Conservation (phyloP, 2,888 invertebrate species). For the Drosophila bunnanda region DNA sequence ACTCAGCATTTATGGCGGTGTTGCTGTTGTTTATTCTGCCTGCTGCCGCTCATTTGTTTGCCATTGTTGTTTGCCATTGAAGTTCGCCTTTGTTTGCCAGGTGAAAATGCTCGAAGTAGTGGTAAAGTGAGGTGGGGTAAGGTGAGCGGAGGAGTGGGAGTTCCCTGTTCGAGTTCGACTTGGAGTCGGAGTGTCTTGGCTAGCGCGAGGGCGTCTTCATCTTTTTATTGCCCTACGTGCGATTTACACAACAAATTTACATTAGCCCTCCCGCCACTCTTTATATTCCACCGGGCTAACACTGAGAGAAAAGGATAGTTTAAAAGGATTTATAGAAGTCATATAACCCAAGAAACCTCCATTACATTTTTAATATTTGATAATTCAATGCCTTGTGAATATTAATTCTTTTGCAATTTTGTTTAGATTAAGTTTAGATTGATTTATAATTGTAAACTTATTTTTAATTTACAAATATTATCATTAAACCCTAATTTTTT, state of each 20-base stretch:
- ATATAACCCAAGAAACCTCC: neutral
- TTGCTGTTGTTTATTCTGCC: slow-evolving; percentile 49
- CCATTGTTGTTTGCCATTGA: slow-evolving; percentile 79
- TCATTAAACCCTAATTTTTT: neutral
- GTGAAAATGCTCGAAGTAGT: slow-evolving; percentile 65
- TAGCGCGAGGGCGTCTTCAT: slow-evolving; percentile 45
- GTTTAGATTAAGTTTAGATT: neutral
- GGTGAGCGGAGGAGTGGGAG: slow-evolving; percentile 22
- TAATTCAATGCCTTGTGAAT: neutral
- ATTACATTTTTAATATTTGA: neutral
- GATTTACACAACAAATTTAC: slow-evolving; percentile 73
- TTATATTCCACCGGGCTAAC: slow-evolving; percentile 15
- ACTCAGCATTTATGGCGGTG: slow-evolving; percentile 73
- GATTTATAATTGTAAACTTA: neutral
- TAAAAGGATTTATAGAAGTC: neutral
- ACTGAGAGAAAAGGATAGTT: slow-evolving; percentile 11
- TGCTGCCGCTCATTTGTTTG: slow-evolving; percentile 76
- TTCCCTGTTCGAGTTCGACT: slow-evolving; percentile 10
- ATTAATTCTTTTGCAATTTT: neutral
- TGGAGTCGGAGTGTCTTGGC: slow-evolving; percentile 30
- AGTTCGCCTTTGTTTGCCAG: slow-evolving; percentile 79
- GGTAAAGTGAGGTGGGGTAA: neutral
- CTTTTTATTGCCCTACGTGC: slow-evolving; percentile 52
- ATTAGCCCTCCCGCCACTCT: slow-evolving; percentile 28
- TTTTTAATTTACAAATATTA: neutral